These are phyloP conservation scores for Euthynnus affinis DNA, from an alignment of 2,797 vertebrate genomes.

Conservation along the genomic window DNA sequence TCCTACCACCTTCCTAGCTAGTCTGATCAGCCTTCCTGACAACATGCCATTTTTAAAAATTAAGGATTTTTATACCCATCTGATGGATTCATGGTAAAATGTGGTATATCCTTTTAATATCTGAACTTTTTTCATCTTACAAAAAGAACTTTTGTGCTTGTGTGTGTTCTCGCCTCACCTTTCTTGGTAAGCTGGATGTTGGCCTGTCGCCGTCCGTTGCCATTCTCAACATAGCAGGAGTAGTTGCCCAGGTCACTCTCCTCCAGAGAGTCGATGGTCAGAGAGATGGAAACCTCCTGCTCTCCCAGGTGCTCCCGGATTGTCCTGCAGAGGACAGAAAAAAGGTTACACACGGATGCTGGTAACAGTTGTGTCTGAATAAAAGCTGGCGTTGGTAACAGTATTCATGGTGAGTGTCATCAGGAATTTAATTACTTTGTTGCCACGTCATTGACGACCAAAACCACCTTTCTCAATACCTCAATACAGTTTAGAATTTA, in stretches of 20 bases:
- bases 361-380: too few species aligned
- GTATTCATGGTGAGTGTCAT: neutral
- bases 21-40: too few species aligned
- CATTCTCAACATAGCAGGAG: conserved; percentile 97
- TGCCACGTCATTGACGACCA: neutral
- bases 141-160: neutral
- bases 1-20: too few species aligned
- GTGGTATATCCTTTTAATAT: neutral
- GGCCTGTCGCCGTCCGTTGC: conserved; percentile 93
- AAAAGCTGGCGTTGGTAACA: neutral
- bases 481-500: neutral
- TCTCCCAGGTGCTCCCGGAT: conserved; percentile 97
- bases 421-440: neutral
- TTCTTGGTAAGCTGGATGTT: conserved; percentile 93
- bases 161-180: conserved; percentile 82
- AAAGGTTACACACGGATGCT: neutral
- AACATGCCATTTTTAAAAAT: conserved; percentile 39
- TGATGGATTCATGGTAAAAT: neutral
- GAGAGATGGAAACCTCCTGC: conserved; percentile 95
- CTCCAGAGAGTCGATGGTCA: conserved; percentile 94
- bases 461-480: neutral
- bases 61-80: conserved; percentile 17
- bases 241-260: conserved; percentile 98
- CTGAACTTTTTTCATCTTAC: neutral
- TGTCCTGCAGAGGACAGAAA: conserved; percentile 82